Conservation (phyloP, 2,797 vertebrate species). For the Jordanella pulchra region DNA sequence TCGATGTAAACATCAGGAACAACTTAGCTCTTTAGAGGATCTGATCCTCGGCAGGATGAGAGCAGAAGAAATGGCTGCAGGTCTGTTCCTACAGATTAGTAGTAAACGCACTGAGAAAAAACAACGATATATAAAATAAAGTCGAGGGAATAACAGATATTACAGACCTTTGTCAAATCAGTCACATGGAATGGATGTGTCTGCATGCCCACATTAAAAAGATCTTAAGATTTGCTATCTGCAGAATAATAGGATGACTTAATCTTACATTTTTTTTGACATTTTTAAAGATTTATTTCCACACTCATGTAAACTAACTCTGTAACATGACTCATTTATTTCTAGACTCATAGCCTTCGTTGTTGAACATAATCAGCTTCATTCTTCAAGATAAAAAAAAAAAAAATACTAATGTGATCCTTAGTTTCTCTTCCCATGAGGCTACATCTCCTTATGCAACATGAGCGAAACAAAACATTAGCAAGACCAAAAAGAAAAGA, state of each 20-base stretch:
- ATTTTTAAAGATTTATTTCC: constrained; percentile 67
- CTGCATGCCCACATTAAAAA: constrained; percentile 76
- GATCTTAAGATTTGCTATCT: constrained; percentile 68
- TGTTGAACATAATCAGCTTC: constrained; percentile 57
- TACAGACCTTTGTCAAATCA: constrained; percentile 75
- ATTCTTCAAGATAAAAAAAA: constrained; percentile 56
- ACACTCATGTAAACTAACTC: constrained; percentile 67
- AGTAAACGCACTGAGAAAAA: constrained; percentile 47
- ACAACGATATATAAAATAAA: constrained; percentile 61
- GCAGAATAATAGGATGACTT: constrained; percentile 70
- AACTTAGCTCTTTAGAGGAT: constrained; percentile 61
- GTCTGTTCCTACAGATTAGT: constrained; percentile 37
- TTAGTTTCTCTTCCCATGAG: constrained; percentile 48
- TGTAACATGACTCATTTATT: constrained; percentile 60
- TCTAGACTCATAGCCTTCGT: constrained; percentile 59
- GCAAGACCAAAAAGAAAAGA: constrained; percentile 40
- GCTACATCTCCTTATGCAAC: constrained; percentile 36
- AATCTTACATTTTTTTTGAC: constrained; percentile 56
- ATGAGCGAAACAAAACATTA: constrained; percentile 55
- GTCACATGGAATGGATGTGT: constrained; percentile 77
- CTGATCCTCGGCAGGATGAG: constrained; percentile 25
- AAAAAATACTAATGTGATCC: constrained; percentile 23
- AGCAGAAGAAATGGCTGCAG: constrained; percentile 34
- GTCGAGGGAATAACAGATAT: constrained; percentile 68
- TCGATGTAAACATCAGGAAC: constrained; percentile 46